Evolutionary conservation across 2,888 invertebrate species (phyloP).

Genomic region (Mesorhabditis spiculigera): DNA sequence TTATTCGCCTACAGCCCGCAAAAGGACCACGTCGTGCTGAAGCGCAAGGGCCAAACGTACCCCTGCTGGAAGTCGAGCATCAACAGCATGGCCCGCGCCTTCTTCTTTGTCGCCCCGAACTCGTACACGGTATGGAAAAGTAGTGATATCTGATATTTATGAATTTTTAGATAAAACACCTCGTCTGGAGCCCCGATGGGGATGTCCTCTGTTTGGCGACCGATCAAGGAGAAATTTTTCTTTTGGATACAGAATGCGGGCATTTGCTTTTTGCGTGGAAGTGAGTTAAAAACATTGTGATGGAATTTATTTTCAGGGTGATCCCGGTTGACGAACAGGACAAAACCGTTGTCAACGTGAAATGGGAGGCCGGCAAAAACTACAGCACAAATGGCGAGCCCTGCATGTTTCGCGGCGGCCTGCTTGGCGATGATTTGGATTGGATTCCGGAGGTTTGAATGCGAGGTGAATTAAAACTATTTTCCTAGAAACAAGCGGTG

Average conservation of each 20-base stretch:
- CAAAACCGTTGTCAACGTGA: not conserved
- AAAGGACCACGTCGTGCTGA: not conserved
- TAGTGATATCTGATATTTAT: not conserved
- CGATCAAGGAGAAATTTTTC: not conserved
- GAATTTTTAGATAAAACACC: constrained; percentile 2
- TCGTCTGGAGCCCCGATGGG: not conserved
- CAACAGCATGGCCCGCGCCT: not conserved
- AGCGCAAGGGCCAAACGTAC: not conserved
- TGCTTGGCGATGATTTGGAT: not conserved
- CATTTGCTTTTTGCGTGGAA: not conserved
- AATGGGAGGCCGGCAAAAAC: not conserved
- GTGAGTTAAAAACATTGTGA: not conserved
- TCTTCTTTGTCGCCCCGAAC: not conserved
- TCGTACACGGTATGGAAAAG: not conserved
- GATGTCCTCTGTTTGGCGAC: not conserved
- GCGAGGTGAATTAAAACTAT: not conserved
- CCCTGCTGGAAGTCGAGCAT: not conserved
- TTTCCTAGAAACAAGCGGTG: not conserved
- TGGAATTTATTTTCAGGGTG: not conserved
- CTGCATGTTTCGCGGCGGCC: not conserved
- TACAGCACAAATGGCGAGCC: too few species aligned
- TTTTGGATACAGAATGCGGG: not conserved
- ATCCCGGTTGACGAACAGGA: not conserved
- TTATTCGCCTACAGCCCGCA: not conserved
- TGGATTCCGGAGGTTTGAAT: constrained; percentile 3